phyloP scores from a whole-genome alignment of 2,888 invertebrate genomes.

The Chouioia cunea region DNA sequence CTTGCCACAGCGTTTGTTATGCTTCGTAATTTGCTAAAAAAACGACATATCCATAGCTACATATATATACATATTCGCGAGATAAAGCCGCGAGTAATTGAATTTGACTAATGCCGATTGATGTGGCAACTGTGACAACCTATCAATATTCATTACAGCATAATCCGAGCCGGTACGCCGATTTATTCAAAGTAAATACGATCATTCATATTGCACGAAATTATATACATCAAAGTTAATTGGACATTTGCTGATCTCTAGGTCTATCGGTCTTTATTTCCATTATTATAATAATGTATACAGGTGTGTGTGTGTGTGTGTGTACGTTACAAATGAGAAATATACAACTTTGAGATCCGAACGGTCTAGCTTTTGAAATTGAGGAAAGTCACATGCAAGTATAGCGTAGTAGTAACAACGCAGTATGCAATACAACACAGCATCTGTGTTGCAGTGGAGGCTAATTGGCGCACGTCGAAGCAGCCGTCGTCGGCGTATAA shows the following conservation, averaged over 20 bases:
- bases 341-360: no score
- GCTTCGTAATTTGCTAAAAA: no score
- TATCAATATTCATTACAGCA: slow-evolving; percentile 28
- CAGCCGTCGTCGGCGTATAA: neutral
- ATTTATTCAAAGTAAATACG: slow-evolving; percentile 10
- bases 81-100: neutral
- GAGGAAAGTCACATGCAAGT: neutral
- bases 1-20: no score
- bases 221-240: slow-evolving; percentile 17
- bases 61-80: no score
- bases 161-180: slow-evolving; percentile 4
- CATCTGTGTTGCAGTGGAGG: slow-evolving; percentile 22
- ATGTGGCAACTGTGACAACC: neutral
- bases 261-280: slow-evolving; percentile 32
- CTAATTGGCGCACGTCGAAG: no score
- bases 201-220: slow-evolving; percentile 31
- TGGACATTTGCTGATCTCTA: slow-evolving; percentile 1
- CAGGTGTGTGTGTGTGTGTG: neutral
- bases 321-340: neutral
- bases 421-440: slow-evolving; percentile 36
- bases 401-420: neutral
- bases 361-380: no score
- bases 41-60: no score
- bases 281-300: no score
- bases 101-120: slow-evolving; percentile 20